phyloP scores from a whole-genome alignment of 2,888 invertebrate species.

The Antitype chi region DNA sequence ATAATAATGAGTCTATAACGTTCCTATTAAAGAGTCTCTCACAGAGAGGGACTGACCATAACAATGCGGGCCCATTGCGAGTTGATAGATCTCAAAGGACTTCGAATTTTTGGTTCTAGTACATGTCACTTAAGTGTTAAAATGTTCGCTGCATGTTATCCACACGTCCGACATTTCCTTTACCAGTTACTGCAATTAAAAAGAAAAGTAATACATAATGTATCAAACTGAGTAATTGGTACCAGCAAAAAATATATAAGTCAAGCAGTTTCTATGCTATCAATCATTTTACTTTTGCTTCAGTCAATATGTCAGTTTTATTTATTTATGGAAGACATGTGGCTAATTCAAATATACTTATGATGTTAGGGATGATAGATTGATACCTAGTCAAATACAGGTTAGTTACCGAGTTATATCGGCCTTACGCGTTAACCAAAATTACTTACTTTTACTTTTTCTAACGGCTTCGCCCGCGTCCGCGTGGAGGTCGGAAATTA shows the following conservation, averaged over 20 bases:
- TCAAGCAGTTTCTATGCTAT: conserved; percentile 16
- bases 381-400: not conserved
- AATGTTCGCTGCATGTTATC: not conserved
- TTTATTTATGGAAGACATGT: conserved; percentile 22
- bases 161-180: not conserved
- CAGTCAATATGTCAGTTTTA: not conserved
- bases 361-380: not conserved
- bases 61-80: too few relatives aligned
- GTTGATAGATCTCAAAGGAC: too few relatives aligned
- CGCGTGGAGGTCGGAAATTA: too few relatives aligned
- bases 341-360: conserved; percentile 10
- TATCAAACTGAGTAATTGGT: conserved; percentile 31
- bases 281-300: conserved; percentile 13
- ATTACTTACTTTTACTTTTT: too few relatives aligned
- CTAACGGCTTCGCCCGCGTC: too few relatives aligned
- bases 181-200: not conserved
- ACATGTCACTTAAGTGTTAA: too few relatives aligned
- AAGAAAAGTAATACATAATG: conserved; percentile 23
- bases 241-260: conserved; percentile 34
- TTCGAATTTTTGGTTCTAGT: too few relatives aligned
- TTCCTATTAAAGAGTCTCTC: not conserved
- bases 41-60: not conserved
- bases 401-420: too few relatives aligned
- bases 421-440: too few relatives aligned
- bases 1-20: not conserved